Percentiles rank a stretch among this genome's conserved stretches.
Conservation (phyloP, 92 coral and sea anemone genomes). For the Heliopora coerulea region DNA sequence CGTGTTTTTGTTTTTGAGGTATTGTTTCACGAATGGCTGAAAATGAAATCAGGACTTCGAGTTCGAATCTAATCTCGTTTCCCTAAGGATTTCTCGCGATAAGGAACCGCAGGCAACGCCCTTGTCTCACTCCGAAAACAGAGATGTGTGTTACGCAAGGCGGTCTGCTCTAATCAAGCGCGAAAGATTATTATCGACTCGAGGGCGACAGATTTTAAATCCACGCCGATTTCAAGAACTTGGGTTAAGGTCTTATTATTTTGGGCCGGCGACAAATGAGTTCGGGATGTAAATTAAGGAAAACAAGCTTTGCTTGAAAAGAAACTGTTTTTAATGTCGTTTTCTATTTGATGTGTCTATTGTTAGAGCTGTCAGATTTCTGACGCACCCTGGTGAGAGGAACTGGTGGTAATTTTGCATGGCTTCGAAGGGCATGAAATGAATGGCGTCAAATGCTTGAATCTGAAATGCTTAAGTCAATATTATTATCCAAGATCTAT, state of each 20-base stretch:
- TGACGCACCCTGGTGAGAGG: not conserved
- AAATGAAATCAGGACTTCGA: constrained; percentile 9
- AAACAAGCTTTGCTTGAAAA: no score
- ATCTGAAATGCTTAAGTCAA: not conserved
- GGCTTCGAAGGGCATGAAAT: no score
- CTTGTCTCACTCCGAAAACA: not conserved
- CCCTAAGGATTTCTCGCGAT: not conserved
- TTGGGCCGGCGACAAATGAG: no score
- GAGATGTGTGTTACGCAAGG: not conserved
- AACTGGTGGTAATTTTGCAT: not conserved
- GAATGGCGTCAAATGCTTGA: no score
- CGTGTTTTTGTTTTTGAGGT: not conserved
- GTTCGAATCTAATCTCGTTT: not conserved
- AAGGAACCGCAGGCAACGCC: constrained; percentile 4
- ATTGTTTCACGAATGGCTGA: not conserved
- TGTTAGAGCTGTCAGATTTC: constrained; percentile 4
- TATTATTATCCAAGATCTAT: not conserved
- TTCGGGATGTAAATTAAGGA: no score
- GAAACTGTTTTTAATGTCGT: no score
- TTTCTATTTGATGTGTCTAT: no score
- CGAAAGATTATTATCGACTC: no score
- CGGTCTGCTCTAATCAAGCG: not conserved
- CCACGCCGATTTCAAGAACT: no score
- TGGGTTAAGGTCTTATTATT: no score
- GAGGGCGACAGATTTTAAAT: not conserved